Percentiles rank a stretch among this genome's conserved stretches.
phyloP scores from a whole-genome alignment of 2,113 vertebrate genomes.

The Cichladusa arquata region DNA sequence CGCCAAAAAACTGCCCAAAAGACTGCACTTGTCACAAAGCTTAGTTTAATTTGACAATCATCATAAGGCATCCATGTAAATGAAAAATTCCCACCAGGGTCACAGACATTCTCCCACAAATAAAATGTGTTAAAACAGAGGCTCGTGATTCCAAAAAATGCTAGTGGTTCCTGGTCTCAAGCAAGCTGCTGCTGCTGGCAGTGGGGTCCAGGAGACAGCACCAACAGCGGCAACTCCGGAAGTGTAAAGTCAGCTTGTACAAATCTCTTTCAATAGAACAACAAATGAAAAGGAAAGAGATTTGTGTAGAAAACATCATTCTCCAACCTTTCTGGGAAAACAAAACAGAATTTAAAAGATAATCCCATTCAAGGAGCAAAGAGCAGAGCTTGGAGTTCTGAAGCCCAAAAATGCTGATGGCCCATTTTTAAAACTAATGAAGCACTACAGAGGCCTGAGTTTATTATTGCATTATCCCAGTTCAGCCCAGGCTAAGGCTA shows the following conservation, averaged over 20 bases:
- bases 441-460: slow-evolving; percentile 26
- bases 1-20: not conserved
- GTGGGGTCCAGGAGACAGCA: not conserved
- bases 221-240: not conserved
- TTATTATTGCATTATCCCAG: slow-evolving; percentile 67
- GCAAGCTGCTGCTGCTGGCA: not conserved
- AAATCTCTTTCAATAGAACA: not conserved
- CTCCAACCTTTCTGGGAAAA: slow-evolving; percentile 22
- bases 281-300: slow-evolving; percentile 2
- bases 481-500: slow-evolving; percentile 57
- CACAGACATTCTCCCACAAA: slow-evolving; percentile 53
- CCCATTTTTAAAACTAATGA: not conserved
- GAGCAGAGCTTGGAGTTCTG: not conserved
- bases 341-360: not conserved
- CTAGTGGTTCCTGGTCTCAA: not conserved
- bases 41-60: slow-evolving; percentile 65
- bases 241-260: slow-evolving; percentile 37
- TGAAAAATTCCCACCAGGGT: slow-evolving; percentile 55
- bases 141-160: not conserved
- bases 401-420: not conserved
- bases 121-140: slow-evolving; percentile 12
- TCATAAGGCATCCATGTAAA: slow-evolving; percentile 67
- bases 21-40: slow-evolving; percentile 40
- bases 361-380: slow-evolving; percentile 27
- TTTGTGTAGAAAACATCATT: not conserved